These are phyloP conservation scores for Hydrolagus affinis DNA, from an alignment of 2,113 vertebrate species.

Conservation along the genomic window DNA sequence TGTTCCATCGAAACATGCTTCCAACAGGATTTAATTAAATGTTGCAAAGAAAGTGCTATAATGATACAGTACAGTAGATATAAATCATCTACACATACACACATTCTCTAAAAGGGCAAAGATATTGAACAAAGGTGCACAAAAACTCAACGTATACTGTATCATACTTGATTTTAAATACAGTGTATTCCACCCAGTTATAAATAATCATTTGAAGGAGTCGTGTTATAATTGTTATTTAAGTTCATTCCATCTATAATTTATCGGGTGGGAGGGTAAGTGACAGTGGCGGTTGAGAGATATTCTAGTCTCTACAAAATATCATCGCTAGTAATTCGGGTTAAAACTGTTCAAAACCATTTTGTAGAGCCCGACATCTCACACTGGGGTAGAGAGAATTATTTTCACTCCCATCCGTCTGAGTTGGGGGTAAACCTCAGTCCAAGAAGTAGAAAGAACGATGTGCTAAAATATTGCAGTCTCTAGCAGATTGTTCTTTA, in stretches of 20 bases:
- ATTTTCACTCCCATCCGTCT: background rate
- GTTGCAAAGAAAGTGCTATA: background rate
- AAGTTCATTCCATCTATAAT: too few species aligned
- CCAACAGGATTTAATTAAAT: background rate
- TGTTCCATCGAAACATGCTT: background rate
- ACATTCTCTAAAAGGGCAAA: background rate
- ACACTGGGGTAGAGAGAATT: too few species aligned
- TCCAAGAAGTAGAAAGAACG: background rate
- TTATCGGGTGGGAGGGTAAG: too few species aligned
- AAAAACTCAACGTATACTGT: too few species aligned
- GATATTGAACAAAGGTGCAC: background rate
- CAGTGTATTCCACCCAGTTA: background rate
- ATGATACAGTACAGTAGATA: too few species aligned
- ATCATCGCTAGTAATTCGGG: background rate
- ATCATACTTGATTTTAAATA: background rate
- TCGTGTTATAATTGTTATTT: background rate
- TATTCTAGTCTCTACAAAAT: too few species aligned
- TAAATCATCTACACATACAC: background rate
- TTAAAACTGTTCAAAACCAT: background rate
- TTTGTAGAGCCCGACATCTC: background rate
- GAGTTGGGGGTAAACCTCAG: background rate
- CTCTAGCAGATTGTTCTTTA: background rate
- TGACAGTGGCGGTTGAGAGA: too few species aligned
- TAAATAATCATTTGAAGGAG: background rate
- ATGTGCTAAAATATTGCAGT: background rate